Conservation (phyloP, 2,113 vertebrate genomes). For the Glaucidium brasilianum region DNA sequence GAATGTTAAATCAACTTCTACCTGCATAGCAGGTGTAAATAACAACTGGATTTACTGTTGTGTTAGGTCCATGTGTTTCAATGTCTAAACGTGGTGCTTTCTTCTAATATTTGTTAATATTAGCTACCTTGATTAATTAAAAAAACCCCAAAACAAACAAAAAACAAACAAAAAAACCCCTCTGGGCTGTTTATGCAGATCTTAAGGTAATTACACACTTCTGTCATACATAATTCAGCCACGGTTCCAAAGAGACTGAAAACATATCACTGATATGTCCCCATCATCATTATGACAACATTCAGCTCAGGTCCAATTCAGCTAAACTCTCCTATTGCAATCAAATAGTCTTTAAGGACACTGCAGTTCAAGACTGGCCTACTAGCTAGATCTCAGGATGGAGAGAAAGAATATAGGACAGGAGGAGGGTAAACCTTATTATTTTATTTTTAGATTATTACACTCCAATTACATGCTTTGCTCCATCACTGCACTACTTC, state of each 20-base stretch:
- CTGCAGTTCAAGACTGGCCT: not conserved
- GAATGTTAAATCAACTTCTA: constrained; percentile 4
- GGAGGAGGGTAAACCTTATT: not conserved
- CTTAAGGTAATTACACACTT: not conserved
- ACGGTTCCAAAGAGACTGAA: not conserved
- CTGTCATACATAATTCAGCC: not conserved
- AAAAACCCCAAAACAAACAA: not conserved
- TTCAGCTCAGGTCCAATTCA: not conserved
- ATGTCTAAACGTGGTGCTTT: not conserved
- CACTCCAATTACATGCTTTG: not conserved
- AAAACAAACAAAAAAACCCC: no score
- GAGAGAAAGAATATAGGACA: not conserved
- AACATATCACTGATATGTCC: not conserved
- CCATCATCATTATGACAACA: not conserved
- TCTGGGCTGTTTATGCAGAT: not conserved
- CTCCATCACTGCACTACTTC: constrained; percentile 18
- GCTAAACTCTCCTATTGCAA: not conserved
- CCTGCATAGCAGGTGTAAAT: not conserved
- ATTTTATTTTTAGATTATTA: not conserved
- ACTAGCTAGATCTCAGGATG: not conserved
- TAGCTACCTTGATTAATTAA: not conserved
- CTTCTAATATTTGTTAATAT: constrained; percentile 1
- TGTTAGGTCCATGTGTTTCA: not conserved
- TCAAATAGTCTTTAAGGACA: not conserved
- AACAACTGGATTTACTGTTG: not conserved